Conservation (phyloP, 1,140 invertebrate genomes). For the Holotrichia oblita region DNA sequence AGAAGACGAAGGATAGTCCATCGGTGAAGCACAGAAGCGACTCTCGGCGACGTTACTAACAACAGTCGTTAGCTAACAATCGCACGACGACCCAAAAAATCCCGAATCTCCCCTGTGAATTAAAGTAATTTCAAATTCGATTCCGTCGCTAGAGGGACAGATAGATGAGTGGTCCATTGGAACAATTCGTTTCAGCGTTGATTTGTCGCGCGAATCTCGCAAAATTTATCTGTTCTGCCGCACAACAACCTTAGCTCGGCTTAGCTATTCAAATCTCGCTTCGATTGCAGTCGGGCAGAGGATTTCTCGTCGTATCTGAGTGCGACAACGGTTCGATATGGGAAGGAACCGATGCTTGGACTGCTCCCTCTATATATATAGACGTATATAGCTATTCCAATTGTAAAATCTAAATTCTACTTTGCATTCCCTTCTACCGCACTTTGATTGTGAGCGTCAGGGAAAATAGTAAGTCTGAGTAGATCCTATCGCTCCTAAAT, state of each 20-base stretch:
- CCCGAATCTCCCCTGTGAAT: constrained; percentile 58
- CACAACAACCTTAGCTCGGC: constrained; percentile 59
- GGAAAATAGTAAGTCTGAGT: constrained; percentile 42
- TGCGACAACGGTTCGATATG: constrained; percentile 38
- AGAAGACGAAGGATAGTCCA: not conserved
- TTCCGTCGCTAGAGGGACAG: constrained; percentile 60
- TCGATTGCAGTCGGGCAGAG: constrained; percentile 57
- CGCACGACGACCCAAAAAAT: constrained; percentile 56
- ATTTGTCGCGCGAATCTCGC: constrained; percentile 50
- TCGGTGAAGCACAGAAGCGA: constrained; percentile 7
- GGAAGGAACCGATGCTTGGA: constrained; percentile 47
- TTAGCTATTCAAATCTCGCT: constrained; percentile 62
- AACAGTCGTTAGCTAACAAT: constrained; percentile 58
- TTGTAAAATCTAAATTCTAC: constrained; percentile 60
- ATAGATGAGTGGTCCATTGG: constrained; percentile 60
- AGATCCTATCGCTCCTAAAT: constrained; percentile 11
- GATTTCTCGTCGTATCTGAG: constrained; percentile 51
- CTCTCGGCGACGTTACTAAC: constrained; percentile 48
- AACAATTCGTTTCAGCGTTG: constrained; percentile 56
- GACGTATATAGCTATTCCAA: constrained; percentile 60
- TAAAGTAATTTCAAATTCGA: constrained; percentile 62
- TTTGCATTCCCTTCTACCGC: constrained; percentile 56
- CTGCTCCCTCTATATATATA: constrained; percentile 57
- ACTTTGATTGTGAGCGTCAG: constrained; percentile 44
- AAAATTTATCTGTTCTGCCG: constrained; percentile 56